These are phyloP conservation scores for Ailurus styani DNA, from an alignment of 2,113 vertebrate species.

Conservation along the genomic window DNA sequence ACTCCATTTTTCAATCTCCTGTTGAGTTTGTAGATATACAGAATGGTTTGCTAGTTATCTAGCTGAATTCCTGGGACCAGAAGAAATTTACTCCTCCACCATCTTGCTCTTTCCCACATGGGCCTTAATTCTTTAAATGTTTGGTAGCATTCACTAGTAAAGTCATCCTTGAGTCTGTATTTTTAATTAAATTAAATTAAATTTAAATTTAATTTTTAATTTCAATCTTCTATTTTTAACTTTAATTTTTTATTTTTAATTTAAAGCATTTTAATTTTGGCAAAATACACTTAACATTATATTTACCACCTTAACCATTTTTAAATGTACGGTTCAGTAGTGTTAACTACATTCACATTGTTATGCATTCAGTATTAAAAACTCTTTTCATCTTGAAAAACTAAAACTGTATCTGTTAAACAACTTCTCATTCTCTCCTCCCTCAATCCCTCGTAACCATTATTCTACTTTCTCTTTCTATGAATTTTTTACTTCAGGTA, in stretches of 20 bases:
- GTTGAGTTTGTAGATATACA: too few species aligned
- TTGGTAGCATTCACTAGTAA: background rate
- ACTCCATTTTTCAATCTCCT: too few species aligned
- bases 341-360: background rate
- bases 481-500: background rate
- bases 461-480: background rate
- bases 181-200: too few species aligned
- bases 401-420: background rate
- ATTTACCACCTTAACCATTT: background rate
- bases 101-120: too few species aligned
- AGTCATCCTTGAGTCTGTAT: background rate
- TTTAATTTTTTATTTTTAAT: background rate
- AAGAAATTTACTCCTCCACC: too few species aligned
- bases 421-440: background rate
- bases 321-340: background rate
- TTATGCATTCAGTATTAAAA: background rate
- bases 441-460: background rate
- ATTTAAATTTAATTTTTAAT: too few species aligned
- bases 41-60: too few species aligned
- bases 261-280: background rate
- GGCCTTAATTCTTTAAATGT: background rate
- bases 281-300: background rate
- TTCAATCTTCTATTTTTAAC: background rate
- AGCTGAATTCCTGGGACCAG: too few species aligned
- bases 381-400: background rate